phyloP scores from a whole-genome alignment of 2,888 invertebrate genomes.

The Nomada ferruginata region DNA sequence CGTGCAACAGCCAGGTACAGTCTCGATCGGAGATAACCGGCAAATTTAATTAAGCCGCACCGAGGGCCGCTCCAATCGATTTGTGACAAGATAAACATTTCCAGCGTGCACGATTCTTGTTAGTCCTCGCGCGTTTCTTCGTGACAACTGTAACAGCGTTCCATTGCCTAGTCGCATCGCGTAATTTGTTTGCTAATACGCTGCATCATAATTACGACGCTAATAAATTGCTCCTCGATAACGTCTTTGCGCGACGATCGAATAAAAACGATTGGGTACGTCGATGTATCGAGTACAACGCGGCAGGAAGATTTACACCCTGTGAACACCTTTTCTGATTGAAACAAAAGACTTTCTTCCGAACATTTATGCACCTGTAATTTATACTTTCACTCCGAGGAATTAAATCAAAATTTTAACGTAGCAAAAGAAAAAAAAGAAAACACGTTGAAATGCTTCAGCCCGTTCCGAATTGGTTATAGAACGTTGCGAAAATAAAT shows the following conservation, averaged over 20 bases:
- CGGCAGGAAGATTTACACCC: too few species aligned
- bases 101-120: slow-evolving; percentile 40
- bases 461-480: too few species aligned
- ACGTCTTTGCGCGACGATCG: background rate
- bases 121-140: slow-evolving; percentile 39
- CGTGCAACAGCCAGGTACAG: slow-evolving; percentile 42
- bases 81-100: slow-evolving; percentile 57
- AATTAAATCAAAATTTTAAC: too few species aligned
- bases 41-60: slow-evolving; percentile 61
- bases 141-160: slow-evolving; percentile 40
- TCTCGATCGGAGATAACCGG: slow-evolving; percentile 56
- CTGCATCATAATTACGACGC: slow-evolving; percentile 13
- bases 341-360: too few species aligned
- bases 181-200: slow-evolving; percentile 36
- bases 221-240: background rate
- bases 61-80: slow-evolving; percentile 51
- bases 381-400: too few species aligned
- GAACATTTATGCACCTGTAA: too few species aligned
- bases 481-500: background rate
- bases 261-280: too few species aligned
- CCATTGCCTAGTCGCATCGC: slow-evolving; percentile 23
- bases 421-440: too few species aligned
- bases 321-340: too few species aligned
- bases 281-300: too few species aligned
- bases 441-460: too few species aligned